phyloP scores from a whole-genome alignment of 2,888 invertebrate genomes.

The Melanargia galathea region DNA sequence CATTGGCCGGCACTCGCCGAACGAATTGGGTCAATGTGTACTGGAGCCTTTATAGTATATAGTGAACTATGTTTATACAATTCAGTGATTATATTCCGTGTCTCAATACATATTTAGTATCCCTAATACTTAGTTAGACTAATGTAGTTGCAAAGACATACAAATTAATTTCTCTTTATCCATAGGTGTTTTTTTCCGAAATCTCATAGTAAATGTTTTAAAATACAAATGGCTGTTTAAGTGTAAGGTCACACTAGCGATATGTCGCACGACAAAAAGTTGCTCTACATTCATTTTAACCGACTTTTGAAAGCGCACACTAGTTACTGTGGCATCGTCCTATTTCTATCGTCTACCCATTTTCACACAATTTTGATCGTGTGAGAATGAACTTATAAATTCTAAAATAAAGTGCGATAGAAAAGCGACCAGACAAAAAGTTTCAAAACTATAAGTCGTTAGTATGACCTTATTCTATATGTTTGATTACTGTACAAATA shows the following conservation, averaged over 20 bases:
- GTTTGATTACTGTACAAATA: conserved; percentile 21
- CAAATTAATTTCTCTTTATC: neutral
- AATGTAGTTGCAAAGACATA: conserved; percentile 25
- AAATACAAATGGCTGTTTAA: neutral
- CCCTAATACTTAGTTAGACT: conserved; percentile 34
- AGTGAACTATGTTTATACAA: conserved; percentile 16
- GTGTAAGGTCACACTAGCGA: neutral
- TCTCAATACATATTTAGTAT: conserved; percentile 25
- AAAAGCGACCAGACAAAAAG: neutral
- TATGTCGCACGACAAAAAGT: neutral
- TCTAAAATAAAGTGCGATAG: neutral
- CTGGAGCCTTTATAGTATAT: conserved; percentile 25
- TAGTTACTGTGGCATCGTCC: too few relatives aligned
- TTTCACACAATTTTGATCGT: too few relatives aligned
- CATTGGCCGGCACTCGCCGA: too few relatives aligned
- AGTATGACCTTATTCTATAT: neutral
- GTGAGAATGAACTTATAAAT: too few relatives aligned
- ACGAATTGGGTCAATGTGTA: too few relatives aligned
- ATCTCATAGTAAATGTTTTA: conserved; percentile 2
- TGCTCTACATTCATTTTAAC: neutral
- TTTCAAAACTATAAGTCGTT: neutral
- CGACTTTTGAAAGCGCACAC: too few relatives aligned
- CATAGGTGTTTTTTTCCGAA: conserved; percentile 1
- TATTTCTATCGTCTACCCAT: too few relatives aligned
- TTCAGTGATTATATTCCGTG: conserved; percentile 26